Evolutionary conservation across 2,113 vertebrate genomes (phyloP).

Genomic region (Crotophaga sulcirostris): DNA sequence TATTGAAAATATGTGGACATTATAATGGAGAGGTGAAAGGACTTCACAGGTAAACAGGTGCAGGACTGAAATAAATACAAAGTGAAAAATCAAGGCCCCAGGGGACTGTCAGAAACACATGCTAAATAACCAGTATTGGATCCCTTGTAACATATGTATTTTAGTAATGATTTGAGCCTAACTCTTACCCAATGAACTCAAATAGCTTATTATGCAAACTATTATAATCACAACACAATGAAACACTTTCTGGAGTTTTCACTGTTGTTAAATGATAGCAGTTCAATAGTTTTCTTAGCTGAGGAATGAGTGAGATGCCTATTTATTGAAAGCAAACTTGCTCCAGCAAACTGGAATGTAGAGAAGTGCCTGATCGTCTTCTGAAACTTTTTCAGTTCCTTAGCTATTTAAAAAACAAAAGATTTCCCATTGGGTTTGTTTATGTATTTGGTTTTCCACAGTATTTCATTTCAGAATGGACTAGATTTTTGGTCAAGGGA

Average conservation of each 20-base stretch:
- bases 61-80: slow-evolving; percentile 25
- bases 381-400: not conserved
- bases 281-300: not conserved
- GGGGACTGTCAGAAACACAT: not conserved
- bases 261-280: not conserved
- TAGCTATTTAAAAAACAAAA: not conserved
- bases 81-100: slow-evolving; percentile 2
- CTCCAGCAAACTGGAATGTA: not conserved
- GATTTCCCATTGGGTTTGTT: not conserved
- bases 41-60: not conserved
- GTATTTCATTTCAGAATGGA: not conserved
- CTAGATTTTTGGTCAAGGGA: not conserved
- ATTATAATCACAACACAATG: not conserved
- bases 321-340: not conserved
- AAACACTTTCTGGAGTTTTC: not conserved
- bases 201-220: not conserved
- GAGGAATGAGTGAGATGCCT: not conserved
- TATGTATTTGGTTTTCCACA: not conserved
- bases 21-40: not conserved
- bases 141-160: not conserved
- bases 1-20: not conserved
- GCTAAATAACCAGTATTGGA: slow-evolving; percentile 33
- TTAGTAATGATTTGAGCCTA: not conserved
- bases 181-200: not conserved
- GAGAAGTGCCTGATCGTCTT: not conserved